Percentiles rank a stretch among this genome's conserved stretches.
These are phyloP conservation scores for Amblyopsis rosae DNA, from an alignment of 2,113 vertebrate genomes.

Conservation along the genomic window DNA sequence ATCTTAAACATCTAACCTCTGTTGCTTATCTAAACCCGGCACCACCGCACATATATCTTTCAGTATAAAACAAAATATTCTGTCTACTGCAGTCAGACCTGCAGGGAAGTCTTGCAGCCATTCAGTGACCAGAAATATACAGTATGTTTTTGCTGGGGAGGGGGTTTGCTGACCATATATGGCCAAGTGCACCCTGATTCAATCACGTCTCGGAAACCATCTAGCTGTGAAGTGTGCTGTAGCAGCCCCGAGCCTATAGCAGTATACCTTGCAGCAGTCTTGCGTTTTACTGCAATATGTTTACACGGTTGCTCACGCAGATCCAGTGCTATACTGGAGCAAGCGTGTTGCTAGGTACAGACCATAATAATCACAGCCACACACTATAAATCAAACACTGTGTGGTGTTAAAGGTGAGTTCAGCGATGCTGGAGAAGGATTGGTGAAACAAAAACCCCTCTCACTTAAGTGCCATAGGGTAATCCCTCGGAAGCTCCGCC, in stretches of 20 bases:
- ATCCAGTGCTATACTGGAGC: conserved; percentile 21
- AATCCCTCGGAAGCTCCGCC: no score
- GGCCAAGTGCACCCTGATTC: conserved; percentile 29
- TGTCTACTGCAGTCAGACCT: background rate
- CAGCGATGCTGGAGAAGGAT: no score
- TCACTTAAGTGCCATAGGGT: no score
- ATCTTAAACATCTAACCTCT: no score
- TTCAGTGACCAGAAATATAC: background rate
- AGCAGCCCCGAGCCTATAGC: conserved; percentile 39
- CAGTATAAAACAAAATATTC: no score
- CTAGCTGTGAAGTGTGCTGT: conserved; percentile 28
- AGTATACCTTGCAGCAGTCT: conserved; percentile 23
- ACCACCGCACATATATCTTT: no score
- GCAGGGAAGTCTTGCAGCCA: background rate
- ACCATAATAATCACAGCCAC: no score
- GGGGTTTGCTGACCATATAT: conserved; percentile 29
- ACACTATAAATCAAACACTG: no score
- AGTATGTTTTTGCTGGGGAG: background rate
- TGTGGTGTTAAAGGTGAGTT: no score
- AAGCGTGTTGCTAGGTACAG: background rate
- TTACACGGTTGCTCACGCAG: conserved; percentile 15
- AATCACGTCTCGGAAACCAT: conserved; percentile 46
- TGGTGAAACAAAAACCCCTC: no score
- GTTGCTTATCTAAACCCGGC: no score
- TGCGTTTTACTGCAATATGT: conserved; percentile 23